These are phyloP conservation scores for Zele albiditarsus DNA, from an alignment of 2,888 invertebrate species.

Conservation along the genomic window DNA sequence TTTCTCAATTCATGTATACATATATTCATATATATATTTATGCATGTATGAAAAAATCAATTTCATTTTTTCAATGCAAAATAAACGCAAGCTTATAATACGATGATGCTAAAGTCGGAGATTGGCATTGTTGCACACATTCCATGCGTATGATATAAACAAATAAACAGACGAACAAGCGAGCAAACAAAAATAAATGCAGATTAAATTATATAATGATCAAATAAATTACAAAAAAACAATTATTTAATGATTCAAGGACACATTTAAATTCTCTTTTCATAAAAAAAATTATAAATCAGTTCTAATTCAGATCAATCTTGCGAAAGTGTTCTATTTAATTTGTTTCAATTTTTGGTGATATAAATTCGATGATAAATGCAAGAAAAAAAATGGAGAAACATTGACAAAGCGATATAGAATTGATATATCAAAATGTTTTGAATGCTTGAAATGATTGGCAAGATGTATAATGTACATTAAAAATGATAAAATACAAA, in stretches of 20 bases:
- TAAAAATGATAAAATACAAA: not conserved
- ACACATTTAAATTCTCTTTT: slow-evolving; percentile 41
- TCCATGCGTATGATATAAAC: slow-evolving; percentile 57
- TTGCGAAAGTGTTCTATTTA: slow-evolving; percentile 23
- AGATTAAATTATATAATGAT: slow-evolving; percentile 27
- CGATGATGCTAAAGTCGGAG: not conserved
- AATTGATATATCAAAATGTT: slow-evolving; percentile 58
- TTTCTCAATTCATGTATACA: no score
- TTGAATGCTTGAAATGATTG: slow-evolving; percentile 56
- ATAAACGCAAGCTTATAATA: not conserved
- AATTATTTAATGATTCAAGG: slow-evolving; percentile 2
- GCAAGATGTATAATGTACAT: slow-evolving; percentile 23
- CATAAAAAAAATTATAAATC: not conserved
- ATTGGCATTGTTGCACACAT: slow-evolving; percentile 56
- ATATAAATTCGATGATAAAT: slow-evolving; percentile 33
- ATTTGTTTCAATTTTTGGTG: not conserved
- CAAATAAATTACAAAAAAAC: not conserved
- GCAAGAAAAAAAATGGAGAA: slow-evolving; percentile 34
- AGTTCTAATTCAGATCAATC: slow-evolving; percentile 48
- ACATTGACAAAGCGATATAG: slow-evolving; percentile 27
- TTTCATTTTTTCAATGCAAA: not conserved
- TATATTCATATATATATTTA: no score
- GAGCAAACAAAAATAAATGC: slow-evolving; percentile 51
- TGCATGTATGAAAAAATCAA: not conserved
- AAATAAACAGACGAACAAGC: slow-evolving; percentile 53